Evolutionary conservation across 35 echinoderm and acorn worm genomes (phyloP).

Genomic region (Hemicentrotus pulcherrimus): DNA sequence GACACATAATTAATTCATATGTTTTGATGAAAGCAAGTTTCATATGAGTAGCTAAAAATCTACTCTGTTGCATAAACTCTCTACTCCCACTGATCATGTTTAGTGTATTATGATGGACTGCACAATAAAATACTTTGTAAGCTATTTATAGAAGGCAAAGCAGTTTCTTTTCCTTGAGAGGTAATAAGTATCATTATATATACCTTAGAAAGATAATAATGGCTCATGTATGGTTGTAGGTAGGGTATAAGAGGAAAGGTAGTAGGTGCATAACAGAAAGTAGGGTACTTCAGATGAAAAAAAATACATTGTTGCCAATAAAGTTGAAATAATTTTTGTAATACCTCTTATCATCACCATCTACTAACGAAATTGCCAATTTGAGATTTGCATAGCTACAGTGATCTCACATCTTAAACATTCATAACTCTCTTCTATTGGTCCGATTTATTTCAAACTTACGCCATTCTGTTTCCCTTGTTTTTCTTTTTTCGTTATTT

Average conservation of each 20-base stretch:
- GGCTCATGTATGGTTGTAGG: neutral
- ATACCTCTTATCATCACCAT: too few relatives aligned
- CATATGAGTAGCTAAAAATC: neutral
- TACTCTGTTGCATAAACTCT: neutral
- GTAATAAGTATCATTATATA: neutral
- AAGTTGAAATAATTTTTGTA: too few relatives aligned
- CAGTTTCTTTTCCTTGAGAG: neutral
- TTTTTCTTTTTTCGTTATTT: too few relatives aligned
- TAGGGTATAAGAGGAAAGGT: neutral
- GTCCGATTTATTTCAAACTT: too few relatives aligned
- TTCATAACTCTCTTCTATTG: too few relatives aligned
- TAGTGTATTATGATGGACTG: too few relatives aligned
- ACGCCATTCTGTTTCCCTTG: too few relatives aligned
- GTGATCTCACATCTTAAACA: too few relatives aligned
- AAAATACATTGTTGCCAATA: too few relatives aligned
- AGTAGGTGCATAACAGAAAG: neutral
- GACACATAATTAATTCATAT: neutral
- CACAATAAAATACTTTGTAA: neutral
- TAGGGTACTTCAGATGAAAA: neutral
- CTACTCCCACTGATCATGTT: neutral
- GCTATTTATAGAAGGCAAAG: neutral
- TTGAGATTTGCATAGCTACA: too few relatives aligned
- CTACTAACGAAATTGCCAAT: too few relatives aligned
- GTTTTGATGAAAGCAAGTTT: neutral
- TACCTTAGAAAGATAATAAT: neutral